These are phyloP conservation scores for Carassius carassius DNA, from an alignment of 2,113 vertebrate species.

Conservation along the genomic window DNA sequence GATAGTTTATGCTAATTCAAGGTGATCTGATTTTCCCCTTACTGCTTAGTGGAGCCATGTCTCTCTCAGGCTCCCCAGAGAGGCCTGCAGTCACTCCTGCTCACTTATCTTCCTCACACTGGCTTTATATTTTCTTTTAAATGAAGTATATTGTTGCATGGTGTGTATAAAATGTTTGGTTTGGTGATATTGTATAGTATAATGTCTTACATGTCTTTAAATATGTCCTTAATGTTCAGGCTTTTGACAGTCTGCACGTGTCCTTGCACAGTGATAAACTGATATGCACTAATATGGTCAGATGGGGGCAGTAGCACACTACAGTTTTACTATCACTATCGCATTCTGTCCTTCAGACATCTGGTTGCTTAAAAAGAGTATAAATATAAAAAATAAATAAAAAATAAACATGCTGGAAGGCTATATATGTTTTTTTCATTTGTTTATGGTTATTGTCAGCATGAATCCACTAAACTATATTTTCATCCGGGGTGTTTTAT, in stretches of 20 bases:
- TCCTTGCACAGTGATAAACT: conserved; percentile 26
- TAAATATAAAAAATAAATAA: conserved; percentile 58
- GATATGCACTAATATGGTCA: conserved; percentile 43
- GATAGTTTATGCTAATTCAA: conserved; percentile 79
- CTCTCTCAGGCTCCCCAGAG: conserved; percentile 60
- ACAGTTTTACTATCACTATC: not conserved
- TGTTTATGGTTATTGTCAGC: conserved; percentile 70
- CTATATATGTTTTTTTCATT: conserved; percentile 69
- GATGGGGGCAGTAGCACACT: conserved; percentile 77
- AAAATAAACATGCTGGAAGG: conserved; percentile 53
- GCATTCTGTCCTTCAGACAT: conserved; percentile 71
- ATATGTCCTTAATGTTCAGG: not conserved
- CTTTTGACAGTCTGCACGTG: conserved; percentile 16
- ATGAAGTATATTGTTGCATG: not conserved
- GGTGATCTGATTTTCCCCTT: conserved; percentile 74
- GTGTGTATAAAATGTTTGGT: not conserved
- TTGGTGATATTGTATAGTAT: not conserved
- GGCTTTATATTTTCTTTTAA: not conserved
- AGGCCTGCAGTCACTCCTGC: conserved; percentile 63
- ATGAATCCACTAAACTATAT: conserved; percentile 66
- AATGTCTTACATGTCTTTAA: not conserved
- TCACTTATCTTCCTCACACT: not conserved
- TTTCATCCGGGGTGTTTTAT: conserved; percentile 59
- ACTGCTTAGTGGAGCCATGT: conserved; percentile 69
- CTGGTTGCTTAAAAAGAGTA: conserved; percentile 74